Conservation (phyloP, 1,140 invertebrate species). For the Drosophila mauritiana region DNA sequence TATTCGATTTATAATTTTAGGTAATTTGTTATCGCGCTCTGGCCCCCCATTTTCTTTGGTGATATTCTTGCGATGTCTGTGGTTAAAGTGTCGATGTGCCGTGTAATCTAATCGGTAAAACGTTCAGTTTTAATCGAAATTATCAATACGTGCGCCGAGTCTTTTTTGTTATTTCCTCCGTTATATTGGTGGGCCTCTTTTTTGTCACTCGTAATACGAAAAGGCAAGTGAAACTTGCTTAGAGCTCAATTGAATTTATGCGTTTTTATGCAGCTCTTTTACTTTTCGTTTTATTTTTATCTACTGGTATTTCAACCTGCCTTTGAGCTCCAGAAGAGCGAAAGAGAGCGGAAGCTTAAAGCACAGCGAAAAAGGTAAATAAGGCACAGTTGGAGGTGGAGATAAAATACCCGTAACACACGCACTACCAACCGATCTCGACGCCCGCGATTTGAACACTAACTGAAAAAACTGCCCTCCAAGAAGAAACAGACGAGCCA, state of each 20-base stretch:
- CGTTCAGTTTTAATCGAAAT: slow-evolving; percentile 59
- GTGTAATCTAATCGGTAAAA: slow-evolving; percentile 71
- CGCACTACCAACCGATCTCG: slow-evolving; percentile 66
- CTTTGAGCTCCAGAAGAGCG: slow-evolving; percentile 20
- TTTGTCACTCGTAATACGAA: slow-evolving; percentile 16
- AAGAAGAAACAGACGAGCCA: slow-evolving; percentile 10
- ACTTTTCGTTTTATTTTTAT: slow-evolving; percentile 78
- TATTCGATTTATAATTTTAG: slow-evolving; percentile 58
- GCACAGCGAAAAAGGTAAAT: slow-evolving; percentile 51
- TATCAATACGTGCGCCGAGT: slow-evolving; percentile 66
- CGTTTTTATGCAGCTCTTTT: slow-evolving; percentile 72
- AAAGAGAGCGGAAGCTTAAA: slow-evolving; percentile 49
- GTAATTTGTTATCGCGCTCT: slow-evolving; percentile 31
- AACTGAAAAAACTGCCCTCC: background rate
- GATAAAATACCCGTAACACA: slow-evolving; percentile 24
- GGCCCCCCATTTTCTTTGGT: slow-evolving; percentile 20
- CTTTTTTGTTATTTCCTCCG: background rate
- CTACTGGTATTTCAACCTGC: slow-evolving; percentile 61
- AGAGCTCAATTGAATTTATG: slow-evolving; percentile 48
- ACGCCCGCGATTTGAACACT: slow-evolving; percentile 66
- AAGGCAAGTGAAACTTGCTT: slow-evolving; percentile 64
- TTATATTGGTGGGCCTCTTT: background rate
- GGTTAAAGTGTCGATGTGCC: slow-evolving; percentile 43
- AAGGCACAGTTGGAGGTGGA: slow-evolving; percentile 18
- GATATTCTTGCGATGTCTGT: slow-evolving; percentile 35